Percentiles rank a stretch among this genome's conserved stretches.
These are phyloP conservation scores for Anseranas semipalmata DNA, from an alignment of 2,113 vertebrate species.

Conservation along the genomic window DNA sequence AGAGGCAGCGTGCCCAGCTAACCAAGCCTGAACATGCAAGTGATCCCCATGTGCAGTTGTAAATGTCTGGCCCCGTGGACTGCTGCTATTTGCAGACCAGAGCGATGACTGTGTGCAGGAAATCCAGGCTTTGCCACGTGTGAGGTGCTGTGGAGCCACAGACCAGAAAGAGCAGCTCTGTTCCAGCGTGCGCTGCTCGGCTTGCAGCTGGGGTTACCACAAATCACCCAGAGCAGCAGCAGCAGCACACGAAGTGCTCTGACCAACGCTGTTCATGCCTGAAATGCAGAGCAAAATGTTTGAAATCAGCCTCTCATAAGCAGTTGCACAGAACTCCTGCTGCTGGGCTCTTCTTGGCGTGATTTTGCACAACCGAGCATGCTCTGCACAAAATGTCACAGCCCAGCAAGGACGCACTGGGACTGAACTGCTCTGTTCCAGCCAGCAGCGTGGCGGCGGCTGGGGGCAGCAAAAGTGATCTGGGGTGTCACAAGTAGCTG, in stretches of 20 bases:
- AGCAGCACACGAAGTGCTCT: neutral
- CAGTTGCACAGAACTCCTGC: neutral
- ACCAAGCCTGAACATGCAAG: neutral
- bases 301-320: neutral
- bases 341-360: neutral
- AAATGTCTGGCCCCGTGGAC: accelerated
- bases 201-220: neutral
- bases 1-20: neutral
- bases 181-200: accelerated
- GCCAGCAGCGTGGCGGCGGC: neutral
- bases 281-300: accelerated
- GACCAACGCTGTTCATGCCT: accelerated
- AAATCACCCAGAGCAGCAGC: neutral
- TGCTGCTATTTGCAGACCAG: neutral
- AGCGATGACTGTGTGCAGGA: neutral
- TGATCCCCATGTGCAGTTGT: accelerated
- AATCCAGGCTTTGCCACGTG: accelerated
- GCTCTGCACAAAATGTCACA: accelerated
- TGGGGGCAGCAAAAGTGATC: neutral
- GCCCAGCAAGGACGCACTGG: accelerated
- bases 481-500: neutral
- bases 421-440: neutral
- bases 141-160: neutral
- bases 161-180: neutral
- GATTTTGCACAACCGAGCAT: accelerated